These are phyloP conservation scores for Geophilus truncorum DNA, from an alignment of 2,888 invertebrate genomes.

Conservation along the genomic window DNA sequence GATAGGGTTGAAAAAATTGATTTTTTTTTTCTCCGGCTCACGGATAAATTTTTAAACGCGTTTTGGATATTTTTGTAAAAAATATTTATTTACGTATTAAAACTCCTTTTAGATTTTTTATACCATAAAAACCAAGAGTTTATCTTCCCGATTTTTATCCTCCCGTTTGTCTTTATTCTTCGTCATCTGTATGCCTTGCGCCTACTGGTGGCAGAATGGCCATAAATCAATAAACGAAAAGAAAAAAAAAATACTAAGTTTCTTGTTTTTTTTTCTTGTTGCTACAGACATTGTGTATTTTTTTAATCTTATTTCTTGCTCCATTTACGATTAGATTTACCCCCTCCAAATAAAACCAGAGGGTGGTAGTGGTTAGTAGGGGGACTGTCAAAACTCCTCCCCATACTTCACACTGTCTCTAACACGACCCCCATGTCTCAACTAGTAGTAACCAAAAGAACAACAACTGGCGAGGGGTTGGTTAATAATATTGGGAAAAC, in stretches of 20 bases:
- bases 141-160: not conserved
- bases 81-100: too few species aligned
- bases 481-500: not conserved
- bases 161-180: not conserved
- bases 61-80: too few species aligned
- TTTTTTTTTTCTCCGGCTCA: too few species aligned
- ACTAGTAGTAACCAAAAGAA: constrained; percentile 12
- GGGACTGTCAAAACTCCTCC: constrained; percentile 14
- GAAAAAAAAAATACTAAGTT: not conserved
- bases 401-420: constrained; percentile 11
- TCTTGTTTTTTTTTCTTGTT: not conserved
- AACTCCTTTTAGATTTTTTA: too few species aligned
- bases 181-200: not conserved
- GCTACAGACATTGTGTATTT: not conserved
- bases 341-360: constrained; percentile 4
- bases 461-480: not conserved
- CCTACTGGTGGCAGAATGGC: not conserved
- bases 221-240: not conserved
- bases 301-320: constrained; percentile 14
- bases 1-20: not conserved
- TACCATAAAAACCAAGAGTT: not conserved
- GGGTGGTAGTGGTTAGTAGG: constrained; percentile 10
- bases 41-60: too few species aligned
- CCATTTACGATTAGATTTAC: constrained; percentile 17
- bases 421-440: not conserved